A percentile compares a stretch with the other conserved stretches of the same genome.
Evolutionary conservation across 2,113 vertebrate species (phyloP).

Genomic region (Brachirus orientalis): DNA sequence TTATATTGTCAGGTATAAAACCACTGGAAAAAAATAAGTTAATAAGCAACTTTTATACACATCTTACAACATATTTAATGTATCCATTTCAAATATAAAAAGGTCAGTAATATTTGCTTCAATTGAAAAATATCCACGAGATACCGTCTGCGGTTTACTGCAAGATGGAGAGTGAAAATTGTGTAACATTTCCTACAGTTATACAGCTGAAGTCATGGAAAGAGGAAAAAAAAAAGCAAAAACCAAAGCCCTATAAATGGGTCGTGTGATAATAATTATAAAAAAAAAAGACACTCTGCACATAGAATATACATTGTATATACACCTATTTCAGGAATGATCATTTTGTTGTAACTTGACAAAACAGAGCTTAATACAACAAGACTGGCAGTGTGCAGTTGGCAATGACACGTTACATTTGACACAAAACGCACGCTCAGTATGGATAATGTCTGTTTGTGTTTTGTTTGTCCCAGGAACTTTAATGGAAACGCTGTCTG

Average conservation of each 20-base stretch:
- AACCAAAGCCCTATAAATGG: slow-evolving; percentile 55
- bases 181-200: slow-evolving; percentile 41
- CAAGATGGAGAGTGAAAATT: slow-evolving; percentile 20
- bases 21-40: slow-evolving; percentile 74
- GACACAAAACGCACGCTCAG: slow-evolving; percentile 60
- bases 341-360: slow-evolving; percentile 69
- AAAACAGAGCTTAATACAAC: slow-evolving; percentile 71
- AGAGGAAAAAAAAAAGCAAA: slow-evolving; percentile 29
- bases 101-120: slow-evolving; percentile 72
- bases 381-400: slow-evolving; percentile 70
- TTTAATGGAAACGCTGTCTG: slow-evolving; percentile 52
- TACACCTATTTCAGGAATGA: slow-evolving; percentile 77
- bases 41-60: slow-evolving; percentile 76
- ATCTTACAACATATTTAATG: slow-evolving; percentile 77
- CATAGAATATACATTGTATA: slow-evolving; percentile 74
- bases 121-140: slow-evolving; percentile 59
- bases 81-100: slow-evolving; percentile 78
- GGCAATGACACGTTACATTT: slow-evolving; percentile 74
- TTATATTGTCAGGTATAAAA: slow-evolving; percentile 64
- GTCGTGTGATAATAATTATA: slow-evolving; percentile 69
- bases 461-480: slow-evolving; percentile 40
- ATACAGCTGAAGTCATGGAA: slow-evolving; percentile 50
- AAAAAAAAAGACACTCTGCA: slow-evolving; percentile 72
- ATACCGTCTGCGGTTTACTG: not conserved
- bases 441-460: slow-evolving; percentile 63